Conservation (phyloP, 2,797 vertebrate species). For the Sebastolobus alascanus region DNA sequence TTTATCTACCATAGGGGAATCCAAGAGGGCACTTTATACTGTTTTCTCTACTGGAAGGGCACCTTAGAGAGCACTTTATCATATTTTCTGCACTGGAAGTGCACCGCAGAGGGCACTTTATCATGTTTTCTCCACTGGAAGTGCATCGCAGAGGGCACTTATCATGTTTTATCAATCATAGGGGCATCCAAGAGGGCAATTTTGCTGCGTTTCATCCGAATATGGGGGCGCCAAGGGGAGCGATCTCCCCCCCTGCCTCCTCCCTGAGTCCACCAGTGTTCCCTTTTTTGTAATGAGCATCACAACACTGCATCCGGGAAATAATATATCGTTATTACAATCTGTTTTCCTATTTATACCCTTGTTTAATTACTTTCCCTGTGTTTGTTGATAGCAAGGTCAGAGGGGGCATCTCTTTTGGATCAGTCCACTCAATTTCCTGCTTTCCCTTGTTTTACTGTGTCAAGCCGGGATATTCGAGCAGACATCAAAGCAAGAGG, state of each 20-base stretch:
- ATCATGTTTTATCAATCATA: no score
- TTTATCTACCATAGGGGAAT: no score
- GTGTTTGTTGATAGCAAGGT: constrained; percentile 50
- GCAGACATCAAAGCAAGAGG: constrained; percentile 71
- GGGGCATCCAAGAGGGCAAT: no score
- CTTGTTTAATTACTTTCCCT: constrained; percentile 21
- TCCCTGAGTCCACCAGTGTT: neutral
- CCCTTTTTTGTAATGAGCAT: neutral
- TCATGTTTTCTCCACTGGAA: no score
- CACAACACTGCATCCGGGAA: neutral
- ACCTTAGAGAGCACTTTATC: no score
- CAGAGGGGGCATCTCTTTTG: constrained; percentile 47
- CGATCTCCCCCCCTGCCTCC: no score
- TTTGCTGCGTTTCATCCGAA: no score
- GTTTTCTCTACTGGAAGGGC: no score
- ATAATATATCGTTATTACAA: neutral
- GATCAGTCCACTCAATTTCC: constrained; percentile 58
- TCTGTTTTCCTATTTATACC: neutral
- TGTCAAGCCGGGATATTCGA: constrained; percentile 66
- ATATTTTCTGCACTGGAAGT: no score
- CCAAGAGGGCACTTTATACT: no score
- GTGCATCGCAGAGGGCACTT: no score
- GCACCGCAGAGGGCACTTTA: rapidly evolving
- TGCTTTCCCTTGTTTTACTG: constrained; percentile 60
- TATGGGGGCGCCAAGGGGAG: no score